Conservation (phyloP, 2,888 invertebrate genomes). For the Tachina grossa region DNA sequence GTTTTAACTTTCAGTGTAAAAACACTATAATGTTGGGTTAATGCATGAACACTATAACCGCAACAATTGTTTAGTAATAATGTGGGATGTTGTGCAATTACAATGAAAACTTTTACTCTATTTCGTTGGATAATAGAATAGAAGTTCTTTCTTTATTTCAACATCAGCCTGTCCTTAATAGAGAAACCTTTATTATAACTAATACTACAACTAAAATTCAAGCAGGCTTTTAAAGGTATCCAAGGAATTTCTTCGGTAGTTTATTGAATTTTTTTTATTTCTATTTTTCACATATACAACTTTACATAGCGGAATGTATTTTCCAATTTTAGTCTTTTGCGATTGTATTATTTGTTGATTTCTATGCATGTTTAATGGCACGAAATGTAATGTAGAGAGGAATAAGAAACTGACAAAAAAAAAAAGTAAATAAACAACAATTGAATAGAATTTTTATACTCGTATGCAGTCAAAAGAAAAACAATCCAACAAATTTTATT, state of each 20-base stretch:
- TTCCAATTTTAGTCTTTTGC: conserved; percentile 40
- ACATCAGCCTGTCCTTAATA: no score
- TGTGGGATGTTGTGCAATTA: no score
- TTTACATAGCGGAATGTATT: conserved; percentile 41
- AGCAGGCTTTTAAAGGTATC: conserved; percentile 58
- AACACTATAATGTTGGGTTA: no score
- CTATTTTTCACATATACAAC: conserved; percentile 32
- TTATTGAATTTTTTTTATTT: conserved; percentile 28
- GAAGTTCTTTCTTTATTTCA: no score
- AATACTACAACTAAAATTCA: conserved; percentile 15
- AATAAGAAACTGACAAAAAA: background rate
- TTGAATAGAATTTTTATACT: conserved; percentile 9
- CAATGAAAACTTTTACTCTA: no score
- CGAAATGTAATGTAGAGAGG: background rate
- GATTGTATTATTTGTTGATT: conserved; percentile 45
- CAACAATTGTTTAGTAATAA: no score
- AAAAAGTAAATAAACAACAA: conserved; percentile 33
- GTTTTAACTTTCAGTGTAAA: no score
- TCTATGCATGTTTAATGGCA: conserved; percentile 24
- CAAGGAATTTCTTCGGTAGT: conserved; percentile 64
- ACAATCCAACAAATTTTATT: conserved; percentile 34
- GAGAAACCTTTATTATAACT: conserved; percentile 1
- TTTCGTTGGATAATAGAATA: no score
- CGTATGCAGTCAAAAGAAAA: background rate
- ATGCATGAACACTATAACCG: no score